These are phyloP conservation scores for Mormyrus lacerda DNA, from an alignment of 2,113 vertebrate genomes.

Conservation along the genomic window DNA sequence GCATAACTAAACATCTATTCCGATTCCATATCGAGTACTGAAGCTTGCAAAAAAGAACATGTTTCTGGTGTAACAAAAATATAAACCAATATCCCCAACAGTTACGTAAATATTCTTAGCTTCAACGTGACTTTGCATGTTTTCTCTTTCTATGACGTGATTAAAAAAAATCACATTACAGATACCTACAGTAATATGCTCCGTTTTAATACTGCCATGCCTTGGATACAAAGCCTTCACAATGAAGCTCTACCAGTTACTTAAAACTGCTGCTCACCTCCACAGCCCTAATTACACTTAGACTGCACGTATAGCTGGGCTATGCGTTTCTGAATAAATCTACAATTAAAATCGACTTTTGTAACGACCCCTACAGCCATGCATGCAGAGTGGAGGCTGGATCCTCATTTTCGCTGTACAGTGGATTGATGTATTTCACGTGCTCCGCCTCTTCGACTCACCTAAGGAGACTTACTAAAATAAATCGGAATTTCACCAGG, in stretches of 20 bases:
- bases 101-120: neutral
- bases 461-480: neutral
- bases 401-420: neutral
- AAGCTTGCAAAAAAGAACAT: neutral
- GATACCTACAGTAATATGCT: neutral
- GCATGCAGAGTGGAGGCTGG: neutral
- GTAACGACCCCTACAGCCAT: neutral
- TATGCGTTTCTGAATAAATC: neutral
- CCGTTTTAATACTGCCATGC: neutral
- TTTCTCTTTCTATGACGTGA: neutral
- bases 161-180: neutral
- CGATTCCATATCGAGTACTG: neutral
- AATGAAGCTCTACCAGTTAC: neutral
- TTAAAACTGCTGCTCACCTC: neutral
- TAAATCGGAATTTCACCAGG: neutral
- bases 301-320: neutral
- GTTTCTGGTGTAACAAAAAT: neutral
- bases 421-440: neutral
- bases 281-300: neutral
- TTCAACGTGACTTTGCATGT: neutral
- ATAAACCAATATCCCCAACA: neutral
- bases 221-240: neutral
- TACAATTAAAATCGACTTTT: neutral
- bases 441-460: neutral
- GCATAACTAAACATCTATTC: neutral